phyloP scores from a whole-genome alignment of 1,140 invertebrate species.

The Sitodiplosis mosellana region DNA sequence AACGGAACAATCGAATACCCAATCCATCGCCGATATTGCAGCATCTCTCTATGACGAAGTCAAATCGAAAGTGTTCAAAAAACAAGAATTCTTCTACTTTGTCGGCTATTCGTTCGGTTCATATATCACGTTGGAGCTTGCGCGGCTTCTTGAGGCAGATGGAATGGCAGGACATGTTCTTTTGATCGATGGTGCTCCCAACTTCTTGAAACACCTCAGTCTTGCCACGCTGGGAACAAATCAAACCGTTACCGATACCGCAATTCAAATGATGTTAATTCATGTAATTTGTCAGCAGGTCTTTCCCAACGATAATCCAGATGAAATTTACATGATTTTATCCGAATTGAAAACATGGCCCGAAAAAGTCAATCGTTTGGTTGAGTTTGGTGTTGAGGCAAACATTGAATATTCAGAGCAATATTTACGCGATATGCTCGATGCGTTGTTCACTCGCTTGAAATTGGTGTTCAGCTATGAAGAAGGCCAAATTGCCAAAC shows the following conservation, averaged over 20 bases:
- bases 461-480: conserved; percentile 33
- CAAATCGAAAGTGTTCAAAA: conserved; percentile 39
- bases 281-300: conserved; percentile 30
- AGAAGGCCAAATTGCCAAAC: conserved; percentile 13
- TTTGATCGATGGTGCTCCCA: conserved; percentile 36
- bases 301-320: conserved; percentile 32
- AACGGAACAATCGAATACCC: conserved; percentile 9
- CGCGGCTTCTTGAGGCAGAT: conserved; percentile 31
- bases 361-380: conserved; percentile 15
- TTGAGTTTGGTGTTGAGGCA: conserved; percentile 13
- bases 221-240: conserved; percentile 19
- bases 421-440: conserved; percentile 26
- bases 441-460: conserved; percentile 33
- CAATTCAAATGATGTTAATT: conserved; percentile 33
- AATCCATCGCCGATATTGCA: not conserved
- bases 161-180: conserved; percentile 33
- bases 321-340: conserved; percentile 26
- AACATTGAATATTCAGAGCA: conserved; percentile 28
- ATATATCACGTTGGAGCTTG: conserved; percentile 34
- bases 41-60: conserved; percentile 7
- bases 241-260: conserved; percentile 24
- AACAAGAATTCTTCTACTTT: conserved; percentile 30
- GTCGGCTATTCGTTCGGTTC: conserved; percentile 48
- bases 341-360: conserved; percentile 11
- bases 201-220: conserved; percentile 30